phyloP scores from a whole-genome alignment of 2,797 vertebrate genomes.

The Adrianichthys oophorus region DNA sequence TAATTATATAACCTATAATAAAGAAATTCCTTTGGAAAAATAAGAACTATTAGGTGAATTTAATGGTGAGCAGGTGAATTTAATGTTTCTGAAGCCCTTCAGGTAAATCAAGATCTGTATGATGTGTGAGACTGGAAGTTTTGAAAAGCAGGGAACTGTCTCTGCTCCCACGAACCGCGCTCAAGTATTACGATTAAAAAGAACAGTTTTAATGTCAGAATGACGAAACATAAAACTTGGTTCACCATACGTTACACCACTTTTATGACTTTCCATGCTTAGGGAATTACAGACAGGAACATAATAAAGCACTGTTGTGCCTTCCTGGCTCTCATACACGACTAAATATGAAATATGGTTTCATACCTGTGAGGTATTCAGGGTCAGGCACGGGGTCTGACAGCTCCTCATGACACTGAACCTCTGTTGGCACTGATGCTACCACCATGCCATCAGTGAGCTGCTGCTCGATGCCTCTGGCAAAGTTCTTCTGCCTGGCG shows the following conservation, averaged over 20 bases:
- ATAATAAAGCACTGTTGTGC: conserved; percentile 24
- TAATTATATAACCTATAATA: too few relatives aligned
- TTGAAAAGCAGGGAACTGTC: neutral
- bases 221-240: neutral
- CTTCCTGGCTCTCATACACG: too few relatives aligned
- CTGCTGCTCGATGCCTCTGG: conserved; percentile 93
- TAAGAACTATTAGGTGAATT: too few relatives aligned
- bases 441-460: conserved; percentile 95
- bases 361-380: conserved; percentile 91
- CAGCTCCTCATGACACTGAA: conserved; percentile 94
- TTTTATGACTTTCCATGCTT: neutral
- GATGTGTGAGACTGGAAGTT: too few relatives aligned
- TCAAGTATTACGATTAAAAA: conserved; percentile 10
- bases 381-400: conserved; percentile 93
- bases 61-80: too few relatives aligned
- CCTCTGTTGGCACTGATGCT: conserved; percentile 91
- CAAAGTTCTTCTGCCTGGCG: conserved; percentile 95
- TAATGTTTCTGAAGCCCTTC: too few relatives aligned
- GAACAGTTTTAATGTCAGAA: conserved; percentile 4
- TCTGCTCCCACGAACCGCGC: neutral
- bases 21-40: too few relatives aligned
- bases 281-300: conserved; percentile 11
- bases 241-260: too few relatives aligned
- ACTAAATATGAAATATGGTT: conserved; percentile 46
- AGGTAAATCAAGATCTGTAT: too few relatives aligned